Conservation (phyloP, 2,113 vertebrate species). For the Gadus macrocephalus region DNA sequence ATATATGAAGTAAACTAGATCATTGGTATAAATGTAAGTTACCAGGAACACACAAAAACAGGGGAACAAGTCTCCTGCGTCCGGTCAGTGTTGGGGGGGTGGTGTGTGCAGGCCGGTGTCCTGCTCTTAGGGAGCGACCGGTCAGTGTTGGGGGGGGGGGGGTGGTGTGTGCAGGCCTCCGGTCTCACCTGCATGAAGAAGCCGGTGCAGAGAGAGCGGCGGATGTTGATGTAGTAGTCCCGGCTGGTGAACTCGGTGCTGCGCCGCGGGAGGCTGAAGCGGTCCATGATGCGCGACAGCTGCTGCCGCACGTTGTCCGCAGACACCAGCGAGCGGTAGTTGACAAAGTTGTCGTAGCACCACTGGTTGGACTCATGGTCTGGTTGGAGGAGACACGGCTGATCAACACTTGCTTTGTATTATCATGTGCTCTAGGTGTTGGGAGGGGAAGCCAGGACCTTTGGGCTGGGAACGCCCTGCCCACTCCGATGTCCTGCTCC, state of each 20-base stretch:
- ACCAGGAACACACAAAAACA: too few relatives aligned
- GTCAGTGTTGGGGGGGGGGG: too few relatives aligned
- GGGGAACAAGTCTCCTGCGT: too few relatives aligned
- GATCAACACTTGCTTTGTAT: neutral
- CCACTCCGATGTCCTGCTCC: too few relatives aligned
- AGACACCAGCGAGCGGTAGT: conserved; percentile 99
- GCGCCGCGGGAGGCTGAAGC: conserved; percentile 96
- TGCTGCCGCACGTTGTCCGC: conserved; percentile 99
- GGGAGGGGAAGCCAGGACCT: too few relatives aligned
- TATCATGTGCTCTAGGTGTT: too few relatives aligned
- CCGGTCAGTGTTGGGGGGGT: too few relatives aligned
- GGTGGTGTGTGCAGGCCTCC: neutral
- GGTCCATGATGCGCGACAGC: conserved; percentile 99
- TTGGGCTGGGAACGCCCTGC: too few relatives aligned
- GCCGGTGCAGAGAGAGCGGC: conserved; percentile 94
- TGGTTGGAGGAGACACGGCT: conserved; percentile 47
- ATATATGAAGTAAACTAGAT: too few relatives aligned
- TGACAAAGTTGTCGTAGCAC: conserved; percentile 99
- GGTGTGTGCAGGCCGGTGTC: neutral
- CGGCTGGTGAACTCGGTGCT: conserved; percentile 99
- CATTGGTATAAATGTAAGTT: too few relatives aligned
- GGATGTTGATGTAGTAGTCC: conserved; percentile 99
- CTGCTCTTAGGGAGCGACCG: too few relatives aligned
- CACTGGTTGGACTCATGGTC: conserved; percentile 99
- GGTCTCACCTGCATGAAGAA: conserved; percentile 96